phyloP scores from a whole-genome alignment of 2,888 invertebrate species.

The Ommatoiulus sabulosus region DNA sequence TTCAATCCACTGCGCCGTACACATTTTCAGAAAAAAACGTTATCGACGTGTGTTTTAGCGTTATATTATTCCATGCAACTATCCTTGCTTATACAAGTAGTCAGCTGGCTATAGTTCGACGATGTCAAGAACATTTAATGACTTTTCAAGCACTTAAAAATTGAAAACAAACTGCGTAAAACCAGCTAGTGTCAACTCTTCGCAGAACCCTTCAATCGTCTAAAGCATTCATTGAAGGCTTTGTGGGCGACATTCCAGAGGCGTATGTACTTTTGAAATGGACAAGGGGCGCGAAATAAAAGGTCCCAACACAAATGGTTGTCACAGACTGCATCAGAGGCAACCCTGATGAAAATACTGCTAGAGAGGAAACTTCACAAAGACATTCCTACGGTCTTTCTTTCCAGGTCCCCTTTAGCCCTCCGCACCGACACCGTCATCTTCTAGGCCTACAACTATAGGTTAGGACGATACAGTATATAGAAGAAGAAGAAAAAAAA shows the following conservation, averaged over 20 bases:
- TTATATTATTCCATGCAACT: no score
- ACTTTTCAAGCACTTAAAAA: background rate
- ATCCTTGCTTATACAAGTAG: no score
- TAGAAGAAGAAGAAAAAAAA: no score
- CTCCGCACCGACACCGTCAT: background rate
- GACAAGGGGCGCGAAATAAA: slow-evolving; percentile 18
- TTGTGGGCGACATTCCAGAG: slow-evolving; percentile 21
- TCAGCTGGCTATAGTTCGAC: no score
- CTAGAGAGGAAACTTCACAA: background rate
- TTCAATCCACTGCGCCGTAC: no score
- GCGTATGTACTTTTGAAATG: slow-evolving; percentile 16
- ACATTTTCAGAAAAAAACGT: no score
- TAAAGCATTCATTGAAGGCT: background rate
- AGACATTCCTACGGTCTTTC: slow-evolving; percentile 14
- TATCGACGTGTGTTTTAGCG: no score
- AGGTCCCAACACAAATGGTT: background rate
- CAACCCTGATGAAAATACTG: background rate
- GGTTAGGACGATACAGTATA: background rate
- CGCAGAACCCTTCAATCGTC: background rate
- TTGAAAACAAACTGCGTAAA: background rate
- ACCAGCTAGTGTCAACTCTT: background rate
- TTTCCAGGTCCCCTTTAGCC: background rate
- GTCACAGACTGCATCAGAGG: background rate
- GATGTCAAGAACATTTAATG: no score
- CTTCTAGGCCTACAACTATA: background rate